These are phyloP conservation scores for Protonemura montana DNA, from an alignment of 2,888 invertebrate species.

Conservation along the genomic window DNA sequence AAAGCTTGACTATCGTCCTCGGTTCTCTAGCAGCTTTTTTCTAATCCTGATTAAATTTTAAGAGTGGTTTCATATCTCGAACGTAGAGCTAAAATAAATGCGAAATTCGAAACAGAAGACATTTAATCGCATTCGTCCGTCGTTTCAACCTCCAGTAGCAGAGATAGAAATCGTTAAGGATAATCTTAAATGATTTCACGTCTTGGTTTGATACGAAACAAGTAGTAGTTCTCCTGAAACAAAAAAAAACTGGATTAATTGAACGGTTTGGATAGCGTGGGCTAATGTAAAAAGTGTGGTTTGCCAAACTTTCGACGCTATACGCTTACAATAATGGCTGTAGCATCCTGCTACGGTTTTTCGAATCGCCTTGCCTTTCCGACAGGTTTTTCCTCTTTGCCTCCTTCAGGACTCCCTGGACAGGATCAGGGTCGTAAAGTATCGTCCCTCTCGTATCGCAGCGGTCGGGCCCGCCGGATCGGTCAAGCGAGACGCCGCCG, in stretches of 20 bases:
- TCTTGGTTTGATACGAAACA: constrained; percentile 29
- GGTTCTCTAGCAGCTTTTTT: not conserved
- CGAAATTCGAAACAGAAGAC: constrained; percentile 2
- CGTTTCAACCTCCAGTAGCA: not conserved
- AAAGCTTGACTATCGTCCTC: constrained; percentile 9
- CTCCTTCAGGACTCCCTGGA: constrained; percentile 21
- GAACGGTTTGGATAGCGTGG: constrained; percentile 29
- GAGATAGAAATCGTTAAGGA: constrained; percentile 12
- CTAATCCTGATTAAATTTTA: constrained; percentile 36
- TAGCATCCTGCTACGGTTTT: not conserved
- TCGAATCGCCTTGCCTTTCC: constrained; percentile 15
- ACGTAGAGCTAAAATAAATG: not conserved
- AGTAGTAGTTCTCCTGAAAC: not conserved
- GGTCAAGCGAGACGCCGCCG: constrained; percentile 7
- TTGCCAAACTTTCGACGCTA: constrained; percentile 29
- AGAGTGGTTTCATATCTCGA: not conserved
- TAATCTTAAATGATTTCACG: constrained; percentile 15
- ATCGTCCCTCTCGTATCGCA: constrained; percentile 1
- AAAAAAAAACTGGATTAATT: constrained; percentile 40
- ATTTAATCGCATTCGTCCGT: constrained; percentile 7
- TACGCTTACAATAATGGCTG: constrained; percentile 25
- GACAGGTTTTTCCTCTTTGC: constrained; percentile 10
- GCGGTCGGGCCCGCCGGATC: not conserved
- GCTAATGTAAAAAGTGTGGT: constrained; percentile 17
- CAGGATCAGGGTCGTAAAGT: constrained; percentile 9